Conservation (phyloP, 2,888 invertebrate species). For the Drosophila mayaguana region DNA sequence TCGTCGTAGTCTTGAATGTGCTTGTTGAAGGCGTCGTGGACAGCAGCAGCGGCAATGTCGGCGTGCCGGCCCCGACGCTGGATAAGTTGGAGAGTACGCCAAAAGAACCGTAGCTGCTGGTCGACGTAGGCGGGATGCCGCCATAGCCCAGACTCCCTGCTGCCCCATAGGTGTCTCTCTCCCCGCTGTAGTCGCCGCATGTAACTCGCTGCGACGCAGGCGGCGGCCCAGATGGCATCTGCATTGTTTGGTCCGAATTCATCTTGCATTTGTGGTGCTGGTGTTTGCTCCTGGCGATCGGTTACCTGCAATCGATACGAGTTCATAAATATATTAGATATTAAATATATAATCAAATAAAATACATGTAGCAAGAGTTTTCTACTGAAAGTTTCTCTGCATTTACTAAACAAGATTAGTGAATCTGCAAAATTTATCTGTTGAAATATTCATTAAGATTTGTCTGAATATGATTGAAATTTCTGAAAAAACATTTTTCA, state of each 20-base stretch:
- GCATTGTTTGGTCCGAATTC: slow-evolving; percentile 69
- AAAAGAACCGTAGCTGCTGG: slow-evolving; percentile 70
- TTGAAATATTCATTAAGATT: too few relatives aligned
- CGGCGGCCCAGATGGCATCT: slow-evolving; percentile 67
- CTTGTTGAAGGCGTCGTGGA: slow-evolving; percentile 55
- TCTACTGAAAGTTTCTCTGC: too few relatives aligned
- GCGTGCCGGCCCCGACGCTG: slow-evolving; percentile 46
- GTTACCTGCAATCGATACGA: slow-evolving; percentile 23
- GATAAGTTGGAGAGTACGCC: slow-evolving; percentile 66
- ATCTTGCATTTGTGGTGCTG: slow-evolving; percentile 70
- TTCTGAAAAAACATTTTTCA: too few relatives aligned
- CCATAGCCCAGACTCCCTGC: slow-evolving; percentile 46
- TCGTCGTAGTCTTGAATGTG: slow-evolving; percentile 52
- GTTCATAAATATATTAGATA: too few relatives aligned
- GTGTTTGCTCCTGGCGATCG: slow-evolving; percentile 46
- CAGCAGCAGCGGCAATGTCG: slow-evolving; percentile 50
- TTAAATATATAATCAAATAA: too few relatives aligned
- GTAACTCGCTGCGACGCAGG: slow-evolving; percentile 62
- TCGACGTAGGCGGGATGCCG: slow-evolving; percentile 46
- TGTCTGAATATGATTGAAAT: too few relatives aligned
- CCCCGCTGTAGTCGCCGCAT: slow-evolving; percentile 54
- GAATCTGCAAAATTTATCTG: too few relatives aligned
- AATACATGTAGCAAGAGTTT: too few relatives aligned
- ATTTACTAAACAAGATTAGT: too few relatives aligned
- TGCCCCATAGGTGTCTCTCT: slow-evolving; percentile 46